Conservation (phyloP, 1,140 invertebrate species). For the Portunus trituberculatus region DNA sequence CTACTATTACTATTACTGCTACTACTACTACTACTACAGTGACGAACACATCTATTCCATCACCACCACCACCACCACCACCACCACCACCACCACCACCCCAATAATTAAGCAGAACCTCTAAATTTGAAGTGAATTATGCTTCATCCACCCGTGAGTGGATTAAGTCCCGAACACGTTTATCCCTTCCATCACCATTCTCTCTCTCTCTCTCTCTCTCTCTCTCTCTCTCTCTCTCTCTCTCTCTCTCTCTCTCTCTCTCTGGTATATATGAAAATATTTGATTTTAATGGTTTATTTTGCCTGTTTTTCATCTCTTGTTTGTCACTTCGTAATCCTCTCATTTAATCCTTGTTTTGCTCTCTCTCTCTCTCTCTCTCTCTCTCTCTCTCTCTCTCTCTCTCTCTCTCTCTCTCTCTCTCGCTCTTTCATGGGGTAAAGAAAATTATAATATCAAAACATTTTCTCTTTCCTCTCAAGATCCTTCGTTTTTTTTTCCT, state of each 20-base stretch:
- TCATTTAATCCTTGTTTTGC: too few relatives aligned
- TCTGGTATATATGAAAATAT: not conserved
- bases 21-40: not conserved
- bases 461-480: too few relatives aligned
- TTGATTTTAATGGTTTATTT: not conserved
- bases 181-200: not conserved
- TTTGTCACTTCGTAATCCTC: too few relatives aligned
- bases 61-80: not conserved
- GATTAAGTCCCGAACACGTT: not conserved
- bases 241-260: not conserved
- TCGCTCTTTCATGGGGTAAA: too few relatives aligned
- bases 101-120: not conserved
- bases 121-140: not conserved
- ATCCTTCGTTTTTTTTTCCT: too few relatives aligned
- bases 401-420: too few relatives aligned
- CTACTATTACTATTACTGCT: not conserved
- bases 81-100: not conserved
- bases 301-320: too few relatives aligned
- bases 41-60: not conserved
- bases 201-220: constrained; percentile 30
- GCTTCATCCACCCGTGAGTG: not conserved
- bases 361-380: too few relatives aligned
- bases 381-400: too few relatives aligned
- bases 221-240: constrained; percentile 20
- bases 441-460: too few relatives aligned